A percentile compares a stretch with the other conserved stretches of the same genome.
Conservation (phyloP, 1,140 invertebrate species). For the Mactra quadrangularis region DNA sequence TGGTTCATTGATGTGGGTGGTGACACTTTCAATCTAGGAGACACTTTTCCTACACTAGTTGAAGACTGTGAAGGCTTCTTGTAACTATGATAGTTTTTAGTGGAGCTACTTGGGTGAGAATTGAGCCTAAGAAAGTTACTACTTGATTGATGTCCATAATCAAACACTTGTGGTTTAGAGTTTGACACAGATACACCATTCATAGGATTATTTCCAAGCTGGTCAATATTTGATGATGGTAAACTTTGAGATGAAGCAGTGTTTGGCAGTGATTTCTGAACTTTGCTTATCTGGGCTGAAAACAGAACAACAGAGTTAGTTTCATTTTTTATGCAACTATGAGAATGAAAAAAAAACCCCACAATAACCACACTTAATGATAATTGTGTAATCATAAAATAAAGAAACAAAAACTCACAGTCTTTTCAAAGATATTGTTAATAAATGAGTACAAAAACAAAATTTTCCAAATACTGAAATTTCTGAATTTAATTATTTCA, state of each 20-base stretch:
- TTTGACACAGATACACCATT: constrained; percentile 7
- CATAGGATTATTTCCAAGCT: constrained; percentile 1
- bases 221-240: constrained; percentile 14
- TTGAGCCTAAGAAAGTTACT: constrained; percentile 44
- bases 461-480: no score
- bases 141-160: constrained; percentile 53
- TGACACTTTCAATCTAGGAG: constrained; percentile 18
- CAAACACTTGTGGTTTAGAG: constrained; percentile 37
- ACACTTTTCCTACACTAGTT: constrained; percentile 28
- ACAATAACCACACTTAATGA: background rate
- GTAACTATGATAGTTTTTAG: constrained; percentile 26
- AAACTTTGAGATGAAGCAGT: constrained; percentile 5
- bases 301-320: constrained; percentile 7
- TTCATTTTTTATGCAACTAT: background rate
- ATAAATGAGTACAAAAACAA: no score
- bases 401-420: background rate
- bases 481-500: no score
- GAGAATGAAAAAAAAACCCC: background rate
- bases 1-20: constrained; percentile 9
- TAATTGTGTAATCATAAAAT: background rate
- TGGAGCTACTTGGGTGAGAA: constrained; percentile 25
- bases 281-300: constrained; percentile 60
- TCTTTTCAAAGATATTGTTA: background rate
- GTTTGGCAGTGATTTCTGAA: constrained; percentile 52
- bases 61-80: constrained; percentile 17